phyloP scores from a whole-genome alignment of 2,797 vertebrate species.

The Enteromius treurensis region DNA sequence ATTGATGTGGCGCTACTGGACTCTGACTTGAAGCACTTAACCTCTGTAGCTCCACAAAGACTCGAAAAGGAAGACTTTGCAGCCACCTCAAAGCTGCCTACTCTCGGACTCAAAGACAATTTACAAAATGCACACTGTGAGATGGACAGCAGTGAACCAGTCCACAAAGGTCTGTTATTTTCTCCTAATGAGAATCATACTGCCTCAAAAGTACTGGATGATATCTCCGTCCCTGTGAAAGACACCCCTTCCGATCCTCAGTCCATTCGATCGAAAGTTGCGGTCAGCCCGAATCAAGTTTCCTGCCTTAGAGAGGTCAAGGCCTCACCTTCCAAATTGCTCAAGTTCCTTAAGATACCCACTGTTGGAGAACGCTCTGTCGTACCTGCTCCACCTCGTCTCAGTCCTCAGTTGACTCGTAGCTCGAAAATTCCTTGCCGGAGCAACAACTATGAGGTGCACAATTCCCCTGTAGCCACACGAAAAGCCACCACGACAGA shows the following conservation, averaged over 20 bases:
- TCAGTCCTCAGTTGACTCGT: constrained; percentile 91
- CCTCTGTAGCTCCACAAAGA: constrained; percentile 45
- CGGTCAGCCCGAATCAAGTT: constrained; percentile 77
- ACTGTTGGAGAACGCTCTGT: constrained; percentile 81
- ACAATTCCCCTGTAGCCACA: constrained; percentile 83
- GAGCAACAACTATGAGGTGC: constrained; percentile 89
- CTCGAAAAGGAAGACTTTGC: constrained; percentile 59
- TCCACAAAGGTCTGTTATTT: constrained; percentile 66
- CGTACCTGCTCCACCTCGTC: constrained; percentile 77
- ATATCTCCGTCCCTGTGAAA: constrained; percentile 67
- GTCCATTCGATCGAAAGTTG: constrained; percentile 74
- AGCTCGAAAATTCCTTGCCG: constrained; percentile 92
- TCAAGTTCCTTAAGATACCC: constrained; percentile 90
- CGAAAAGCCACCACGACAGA: constrained; percentile 82
- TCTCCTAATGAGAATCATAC: constrained; percentile 52
- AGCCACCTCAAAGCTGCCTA: constrained; percentile 60
- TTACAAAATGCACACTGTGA: constrained; percentile 65
- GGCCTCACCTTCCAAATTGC: constrained; percentile 86
- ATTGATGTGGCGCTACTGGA: constrained; percentile 36
- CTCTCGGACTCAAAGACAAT: constrained; percentile 62
- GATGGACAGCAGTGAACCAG: constrained; percentile 56
- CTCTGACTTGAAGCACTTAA: constrained; percentile 60
- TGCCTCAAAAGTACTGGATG: constrained; percentile 58
- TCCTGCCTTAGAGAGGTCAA: constrained; percentile 79
- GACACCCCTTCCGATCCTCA: constrained; percentile 66